Evolutionary conservation across 2,888 invertebrate species (phyloP).

Genomic region (Neoscelio sp.): DNA sequence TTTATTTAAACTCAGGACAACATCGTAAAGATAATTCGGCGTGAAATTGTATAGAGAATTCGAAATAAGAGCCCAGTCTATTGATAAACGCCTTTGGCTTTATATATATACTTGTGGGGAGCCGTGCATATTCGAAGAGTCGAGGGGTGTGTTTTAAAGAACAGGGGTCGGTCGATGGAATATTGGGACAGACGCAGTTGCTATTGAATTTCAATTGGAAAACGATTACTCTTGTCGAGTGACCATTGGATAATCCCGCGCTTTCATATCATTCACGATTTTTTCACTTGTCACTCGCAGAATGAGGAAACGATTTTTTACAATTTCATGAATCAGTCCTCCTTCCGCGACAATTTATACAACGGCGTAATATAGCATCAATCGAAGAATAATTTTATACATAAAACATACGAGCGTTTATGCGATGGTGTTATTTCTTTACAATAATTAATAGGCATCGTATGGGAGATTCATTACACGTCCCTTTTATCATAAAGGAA

Average conservation of each 20-base stretch:
- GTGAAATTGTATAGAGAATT: neutral
- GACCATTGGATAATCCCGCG: conserved; percentile 72
- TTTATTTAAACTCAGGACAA: neutral
- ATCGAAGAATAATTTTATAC: conserved; percentile 47
- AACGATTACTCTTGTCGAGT: conserved; percentile 82
- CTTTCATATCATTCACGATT: conserved; percentile 8
- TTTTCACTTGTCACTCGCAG: conserved; percentile 56
- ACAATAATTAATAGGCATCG: conserved; percentile 39
- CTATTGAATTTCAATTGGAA: conserved; percentile 82
- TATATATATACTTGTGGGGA: conserved; percentile 39
- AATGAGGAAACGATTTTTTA: conserved; percentile 55
- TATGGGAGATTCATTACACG: conserved; percentile 27
- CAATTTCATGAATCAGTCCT: conserved; percentile 46
- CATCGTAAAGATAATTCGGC: conserved; percentile 5
- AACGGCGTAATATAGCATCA: conserved; percentile 20
- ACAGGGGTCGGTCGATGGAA: conserved; percentile 33
- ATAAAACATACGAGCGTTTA: conserved; percentile 53
- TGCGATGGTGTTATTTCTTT: conserved; percentile 35
- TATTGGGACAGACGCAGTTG: conserved; percentile 66
- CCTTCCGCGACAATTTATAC: conserved; percentile 42
- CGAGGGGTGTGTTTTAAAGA: conserved; percentile 46
- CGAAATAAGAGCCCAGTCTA: conserved; percentile 4
- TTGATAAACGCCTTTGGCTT: conserved; percentile 41
- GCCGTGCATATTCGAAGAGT: no score
- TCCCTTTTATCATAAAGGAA: conserved; percentile 33